These are phyloP conservation scores for Odontamblyopus lacepedii DNA, from an alignment of 2,797 vertebrate species.

Conservation along the genomic window DNA sequence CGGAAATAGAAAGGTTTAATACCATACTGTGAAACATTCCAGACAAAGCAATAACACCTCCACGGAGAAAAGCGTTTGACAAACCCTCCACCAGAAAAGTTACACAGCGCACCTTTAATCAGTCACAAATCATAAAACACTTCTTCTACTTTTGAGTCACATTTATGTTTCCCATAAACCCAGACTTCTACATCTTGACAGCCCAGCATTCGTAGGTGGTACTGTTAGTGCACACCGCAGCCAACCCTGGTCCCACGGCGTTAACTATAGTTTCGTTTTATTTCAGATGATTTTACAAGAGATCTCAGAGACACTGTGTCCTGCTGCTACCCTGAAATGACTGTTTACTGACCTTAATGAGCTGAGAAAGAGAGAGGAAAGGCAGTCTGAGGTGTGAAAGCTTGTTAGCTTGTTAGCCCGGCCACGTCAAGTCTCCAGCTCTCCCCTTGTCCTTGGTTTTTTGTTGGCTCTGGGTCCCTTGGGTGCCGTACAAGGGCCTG, in stretches of 20 bases:
- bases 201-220: conserved; percentile 50
- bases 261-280: conserved; percentile 62
- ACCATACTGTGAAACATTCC: no score
- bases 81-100: no score
- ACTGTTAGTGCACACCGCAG: conserved; percentile 51
- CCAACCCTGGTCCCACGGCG: conserved; percentile 51
- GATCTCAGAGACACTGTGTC: conserved; percentile 47
- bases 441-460: conserved; percentile 38
- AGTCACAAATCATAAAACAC: background rate
- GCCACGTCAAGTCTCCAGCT: conserved; percentile 28
- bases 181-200: background rate
- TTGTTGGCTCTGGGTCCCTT: conserved; percentile 50
- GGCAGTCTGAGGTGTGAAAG: conserved; percentile 63
- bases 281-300: conserved; percentile 71
- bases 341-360: conserved; percentile 74
- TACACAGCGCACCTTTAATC: background rate
- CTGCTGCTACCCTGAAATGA: conserved; percentile 54
- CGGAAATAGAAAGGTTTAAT: no score
- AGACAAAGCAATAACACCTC: no score
- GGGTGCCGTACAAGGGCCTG: conserved; percentile 44
- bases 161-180: background rate
- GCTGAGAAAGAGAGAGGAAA: conserved; percentile 65
- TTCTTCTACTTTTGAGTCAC: background rate
- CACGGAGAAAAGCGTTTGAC: no score
- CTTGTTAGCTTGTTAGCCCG: conserved; percentile 57